These are phyloP conservation scores for Periophthalmodon schlosseri DNA, from an alignment of 2,113 vertebrate genomes.

Conservation along the genomic window DNA sequence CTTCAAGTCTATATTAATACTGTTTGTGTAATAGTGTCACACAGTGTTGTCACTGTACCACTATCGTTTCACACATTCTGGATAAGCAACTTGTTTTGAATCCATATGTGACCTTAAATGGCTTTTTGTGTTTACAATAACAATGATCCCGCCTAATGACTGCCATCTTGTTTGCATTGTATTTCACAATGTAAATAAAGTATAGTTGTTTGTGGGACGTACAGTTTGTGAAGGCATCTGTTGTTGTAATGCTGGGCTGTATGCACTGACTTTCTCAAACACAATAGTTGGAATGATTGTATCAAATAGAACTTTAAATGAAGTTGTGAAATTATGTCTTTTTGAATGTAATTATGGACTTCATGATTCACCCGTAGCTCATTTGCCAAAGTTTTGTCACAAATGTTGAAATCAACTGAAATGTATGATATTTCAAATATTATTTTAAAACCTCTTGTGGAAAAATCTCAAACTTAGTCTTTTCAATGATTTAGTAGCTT, in stretches of 20 bases:
- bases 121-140: slow-evolving; percentile 1
- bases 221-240: neutral
- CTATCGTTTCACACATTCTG: neutral
- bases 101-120: neutral
- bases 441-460: neutral
- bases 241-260: neutral
- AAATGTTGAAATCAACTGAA: neutral
- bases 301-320: neutral
- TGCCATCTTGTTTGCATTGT: neutral
- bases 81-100: neutral
- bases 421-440: neutral
- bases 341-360: neutral
- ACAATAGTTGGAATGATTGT: neutral
- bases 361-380: neutral
- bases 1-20: neutral
- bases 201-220: neutral
- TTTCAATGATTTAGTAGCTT: neutral
- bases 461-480: slow-evolving; percentile 3
- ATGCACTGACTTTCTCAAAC: neutral
- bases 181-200: neutral
- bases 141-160: neutral
- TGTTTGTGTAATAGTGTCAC: neutral
- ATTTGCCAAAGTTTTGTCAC: neutral
- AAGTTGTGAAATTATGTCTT: too few species aligned
- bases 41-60: neutral